A percentile compares a stretch with the other conserved stretches of the same genome.
phyloP scores from a whole-genome alignment of 2,888 invertebrate species.

The Cistogaster globosa region DNA sequence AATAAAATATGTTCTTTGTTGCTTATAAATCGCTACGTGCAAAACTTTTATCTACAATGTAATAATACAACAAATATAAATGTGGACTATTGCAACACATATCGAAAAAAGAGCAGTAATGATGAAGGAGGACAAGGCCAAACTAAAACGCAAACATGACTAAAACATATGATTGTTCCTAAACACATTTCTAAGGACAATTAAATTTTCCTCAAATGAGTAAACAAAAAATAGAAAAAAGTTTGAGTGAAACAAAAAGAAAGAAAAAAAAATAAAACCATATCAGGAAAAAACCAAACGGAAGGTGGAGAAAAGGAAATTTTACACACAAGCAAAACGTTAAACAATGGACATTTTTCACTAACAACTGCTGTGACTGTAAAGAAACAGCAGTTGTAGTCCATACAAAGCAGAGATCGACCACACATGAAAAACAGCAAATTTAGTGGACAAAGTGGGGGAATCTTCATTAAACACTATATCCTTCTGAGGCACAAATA shows the following conservation, averaged over 20 bases:
- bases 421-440: conserved; percentile 61
- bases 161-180: conserved; percentile 51
- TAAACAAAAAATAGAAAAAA: conserved; percentile 20
- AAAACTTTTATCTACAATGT: not conserved
- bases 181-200: conserved; percentile 49
- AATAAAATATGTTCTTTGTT: conserved; percentile 26
- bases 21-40: conserved; percentile 5
- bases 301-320: conserved; percentile 26
- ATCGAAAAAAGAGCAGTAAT: conserved; percentile 18
- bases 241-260: conserved; percentile 8
- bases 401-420: conserved; percentile 28
- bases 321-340: conserved; percentile 11
- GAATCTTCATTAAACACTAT: conserved; percentile 56
- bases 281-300: conserved; percentile 27
- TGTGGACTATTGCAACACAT: not conserved
- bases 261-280: conserved; percentile 1
- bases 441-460: conserved; percentile 47
- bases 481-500: not conserved
- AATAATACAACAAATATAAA: not conserved
- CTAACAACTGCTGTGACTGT: conserved; percentile 58
- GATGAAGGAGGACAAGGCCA: conserved; percentile 51
- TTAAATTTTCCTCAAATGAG: conserved; percentile 49
- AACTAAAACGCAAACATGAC: conserved; percentile 28
- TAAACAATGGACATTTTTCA: conserved; percentile 62
- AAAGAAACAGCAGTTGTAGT: conserved; percentile 45